Evolutionary conservation across 2,113 vertebrate species (phyloP), one percentile per base, ranked within the genome.

Genomic region (Melanostigma gelatinosum): DNA sequence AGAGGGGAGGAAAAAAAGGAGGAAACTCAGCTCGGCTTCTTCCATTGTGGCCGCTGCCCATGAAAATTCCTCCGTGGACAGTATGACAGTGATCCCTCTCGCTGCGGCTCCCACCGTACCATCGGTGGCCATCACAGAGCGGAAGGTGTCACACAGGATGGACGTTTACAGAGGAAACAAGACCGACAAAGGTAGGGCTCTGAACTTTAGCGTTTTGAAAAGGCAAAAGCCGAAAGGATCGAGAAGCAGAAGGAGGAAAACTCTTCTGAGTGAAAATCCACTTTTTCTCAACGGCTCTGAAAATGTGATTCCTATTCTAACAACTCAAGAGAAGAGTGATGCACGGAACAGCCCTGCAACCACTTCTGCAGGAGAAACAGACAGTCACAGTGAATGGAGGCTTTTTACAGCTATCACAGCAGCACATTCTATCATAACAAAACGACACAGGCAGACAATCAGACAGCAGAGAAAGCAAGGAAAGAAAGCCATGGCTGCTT

Each of bases 201-300:
- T 24, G n/a, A 71, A 68, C 60, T 73, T 86, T 24, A 69, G 63
- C 60, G 65, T 71, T 61, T n/a, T 46, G 52, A 87, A 83, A 80
- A 92, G 70, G 29, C 89, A 70, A 36, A 82, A 77, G 76, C 87
- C 62, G 0, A 86, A 88, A 67, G 69, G 77, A 38, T 64, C 69
- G 38, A 91, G 64, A 72, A 90, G 87, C 66, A 91, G 60, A 16
- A 88, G 72, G 70, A 88, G 75, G 62, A 94, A 93, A 81, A 61
- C 72, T 72, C 60, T 58, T 40, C 72, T 40, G 4, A 42, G 68
- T 40, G 75, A 77, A 69, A 85, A 44, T 8, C 67, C 52, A 3
- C 24, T 16, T 58, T 79, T 65, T 20, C 69, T 12, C 29, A 57
- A 69, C 16, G 15, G 29, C 52, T 62, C 60, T 62, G 66, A 87